Evolutionary conservation across 2,113 vertebrate genomes (phyloP).

Genomic region (Leucopternis melanops): DNA sequence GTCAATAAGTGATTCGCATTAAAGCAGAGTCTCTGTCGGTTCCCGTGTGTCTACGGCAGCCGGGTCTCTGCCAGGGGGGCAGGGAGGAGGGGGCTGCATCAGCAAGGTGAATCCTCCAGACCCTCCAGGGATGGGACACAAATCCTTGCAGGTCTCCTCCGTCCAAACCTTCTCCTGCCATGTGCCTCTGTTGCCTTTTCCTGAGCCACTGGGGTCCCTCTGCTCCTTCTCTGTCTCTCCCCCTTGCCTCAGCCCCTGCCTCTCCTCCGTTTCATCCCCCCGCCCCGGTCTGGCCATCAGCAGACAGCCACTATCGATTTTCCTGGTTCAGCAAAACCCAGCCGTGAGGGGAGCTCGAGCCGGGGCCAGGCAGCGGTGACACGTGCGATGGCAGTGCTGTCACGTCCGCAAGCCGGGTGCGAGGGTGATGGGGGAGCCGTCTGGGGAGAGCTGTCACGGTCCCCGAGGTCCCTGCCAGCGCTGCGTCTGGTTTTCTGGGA

Average conservation of each 20-base stretch:
- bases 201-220: not conserved
- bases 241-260: not conserved
- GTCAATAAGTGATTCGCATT: not conserved
- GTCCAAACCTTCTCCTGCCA: not conserved
- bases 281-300: not conserved
- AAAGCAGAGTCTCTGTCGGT: not conserved
- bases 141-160: not conserved
- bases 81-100: not conserved
- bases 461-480: accelerated
- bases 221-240: not conserved
- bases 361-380: not conserved
- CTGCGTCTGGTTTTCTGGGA: accelerated
- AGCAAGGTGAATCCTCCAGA: not conserved
- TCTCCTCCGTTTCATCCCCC: not conserved
- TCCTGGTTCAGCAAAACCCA: not conserved
- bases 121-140: not conserved
- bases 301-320: constrained; percentile 12
- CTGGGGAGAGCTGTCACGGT: too few relatives aligned
- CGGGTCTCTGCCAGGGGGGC: not conserved
- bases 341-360: not conserved
- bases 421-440: not conserved
- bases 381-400: not conserved
- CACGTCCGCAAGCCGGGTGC: accelerated
- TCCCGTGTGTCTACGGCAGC: not conserved
- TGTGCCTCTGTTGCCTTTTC: not conserved